Evolutionary conservation across 2,888 invertebrate species (phyloP).

Genomic region (Dione vanillae): DNA sequence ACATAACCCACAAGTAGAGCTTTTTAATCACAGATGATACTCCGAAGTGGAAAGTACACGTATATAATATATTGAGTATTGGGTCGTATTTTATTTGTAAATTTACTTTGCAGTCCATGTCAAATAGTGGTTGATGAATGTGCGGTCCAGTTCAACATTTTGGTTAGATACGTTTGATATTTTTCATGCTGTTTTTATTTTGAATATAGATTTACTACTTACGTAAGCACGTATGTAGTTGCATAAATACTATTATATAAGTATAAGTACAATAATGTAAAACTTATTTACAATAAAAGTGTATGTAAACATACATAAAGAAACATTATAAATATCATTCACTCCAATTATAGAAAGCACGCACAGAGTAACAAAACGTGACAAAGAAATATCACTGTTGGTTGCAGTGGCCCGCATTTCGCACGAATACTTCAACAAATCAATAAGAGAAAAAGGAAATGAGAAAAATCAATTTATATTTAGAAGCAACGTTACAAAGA

Average conservation of each 20-base stretch:
- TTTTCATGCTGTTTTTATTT: slow-evolving; percentile 15
- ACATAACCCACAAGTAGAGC: slow-evolving; percentile 7
- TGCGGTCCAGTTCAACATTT: slow-evolving; percentile 24
- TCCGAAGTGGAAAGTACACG: slow-evolving; percentile 16
- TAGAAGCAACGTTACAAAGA: neutral
- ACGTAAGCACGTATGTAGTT: neutral
- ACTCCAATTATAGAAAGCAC: slow-evolving; percentile 23
- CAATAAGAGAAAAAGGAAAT: slow-evolving; percentile 30
- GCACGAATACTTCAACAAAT: slow-evolving; percentile 35
- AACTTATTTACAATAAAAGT: too few species aligned
- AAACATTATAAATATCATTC: slow-evolving; percentile 24
- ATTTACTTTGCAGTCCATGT: slow-evolving; percentile 24
- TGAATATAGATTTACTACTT: neutral
- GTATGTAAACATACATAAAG: too few species aligned
- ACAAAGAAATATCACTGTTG: slow-evolving; percentile 41
- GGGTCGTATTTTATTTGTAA: slow-evolving; percentile 24
- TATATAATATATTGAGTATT: slow-evolving; percentile 23
- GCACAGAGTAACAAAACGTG: slow-evolving; percentile 33
- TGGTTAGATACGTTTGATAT: slow-evolving; percentile 15
- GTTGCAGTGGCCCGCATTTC: slow-evolving; percentile 34
- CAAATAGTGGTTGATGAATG: slow-evolving; percentile 29
- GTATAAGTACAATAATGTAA: too few species aligned
- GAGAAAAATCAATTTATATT: slow-evolving; percentile 27
- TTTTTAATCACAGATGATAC: slow-evolving; percentile 21
- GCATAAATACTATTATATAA: neutral